Evolutionary conservation across 2,113 vertebrate species (phyloP).

Genomic region (Elaphurus davidianus): DNA sequence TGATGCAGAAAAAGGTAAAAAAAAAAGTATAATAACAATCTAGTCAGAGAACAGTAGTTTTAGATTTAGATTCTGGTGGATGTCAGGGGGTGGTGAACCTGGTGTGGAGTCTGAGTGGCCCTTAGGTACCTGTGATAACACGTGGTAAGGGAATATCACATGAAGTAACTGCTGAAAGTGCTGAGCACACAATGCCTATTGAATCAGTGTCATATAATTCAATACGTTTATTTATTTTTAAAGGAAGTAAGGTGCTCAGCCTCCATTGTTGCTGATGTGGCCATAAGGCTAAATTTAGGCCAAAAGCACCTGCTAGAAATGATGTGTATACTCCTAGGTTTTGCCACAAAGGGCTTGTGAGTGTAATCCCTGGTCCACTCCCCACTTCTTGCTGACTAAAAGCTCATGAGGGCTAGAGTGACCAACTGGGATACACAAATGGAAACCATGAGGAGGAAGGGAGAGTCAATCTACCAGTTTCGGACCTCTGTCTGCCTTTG

Average conservation of each 20-base stretch:
- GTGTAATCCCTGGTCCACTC: neutral
- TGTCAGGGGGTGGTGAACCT: neutral
- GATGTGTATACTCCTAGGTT: too few species aligned
- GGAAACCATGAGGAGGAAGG: neutral
- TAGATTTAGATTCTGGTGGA: neutral
- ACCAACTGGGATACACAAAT: neutral
- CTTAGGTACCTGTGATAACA: neutral
- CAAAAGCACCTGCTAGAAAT: neutral
- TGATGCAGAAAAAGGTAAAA: neutral
- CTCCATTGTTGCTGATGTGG: neutral
- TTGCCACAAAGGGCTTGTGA: neutral
- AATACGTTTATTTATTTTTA: neutral
- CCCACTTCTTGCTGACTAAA: neutral
- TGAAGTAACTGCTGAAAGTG: neutral
- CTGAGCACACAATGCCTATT: neutral
- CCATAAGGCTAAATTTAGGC: neutral
- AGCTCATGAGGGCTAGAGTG: neutral
- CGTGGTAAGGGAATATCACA: neutral
- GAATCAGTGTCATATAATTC: neutral
- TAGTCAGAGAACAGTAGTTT: neutral
- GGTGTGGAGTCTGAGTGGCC: neutral
- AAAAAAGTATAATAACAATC: neutral
- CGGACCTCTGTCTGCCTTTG: accelerated
- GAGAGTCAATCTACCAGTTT: neutral
- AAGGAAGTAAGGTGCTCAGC: neutral